Evolutionary conservation across 2,888 invertebrate genomes (phyloP).

Genomic region (Pilophorus perplexus): DNA sequence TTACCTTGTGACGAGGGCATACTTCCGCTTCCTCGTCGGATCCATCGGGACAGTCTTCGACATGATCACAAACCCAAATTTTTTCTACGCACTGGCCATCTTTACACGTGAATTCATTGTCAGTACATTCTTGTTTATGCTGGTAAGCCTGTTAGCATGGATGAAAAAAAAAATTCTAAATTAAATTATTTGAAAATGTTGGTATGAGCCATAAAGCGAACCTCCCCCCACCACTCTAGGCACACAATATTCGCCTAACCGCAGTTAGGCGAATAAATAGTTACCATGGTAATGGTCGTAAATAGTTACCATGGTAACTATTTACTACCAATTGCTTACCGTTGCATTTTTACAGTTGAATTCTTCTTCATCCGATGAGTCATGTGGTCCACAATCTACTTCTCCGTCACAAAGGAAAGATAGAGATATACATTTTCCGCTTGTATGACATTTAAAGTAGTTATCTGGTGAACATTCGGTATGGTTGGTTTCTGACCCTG

Average conservation of each 20-base stretch:
- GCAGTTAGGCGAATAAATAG: no score
- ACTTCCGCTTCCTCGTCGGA: conserved; percentile 12
- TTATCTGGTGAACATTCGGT: neutral
- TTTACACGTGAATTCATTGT: neutral
- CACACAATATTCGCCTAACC: no score
- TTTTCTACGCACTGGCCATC: conserved; percentile 12
- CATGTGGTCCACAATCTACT: neutral
- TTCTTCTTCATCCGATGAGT: conserved; percentile 28
- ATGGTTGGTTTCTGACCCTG: neutral
- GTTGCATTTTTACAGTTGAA: no score
- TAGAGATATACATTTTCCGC: neutral
- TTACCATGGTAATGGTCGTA: no score
- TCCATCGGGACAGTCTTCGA: conserved; percentile 6
- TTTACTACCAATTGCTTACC: no score
- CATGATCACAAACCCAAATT: conserved; percentile 2
- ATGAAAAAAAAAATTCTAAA: neutral
- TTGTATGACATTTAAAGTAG: neutral
- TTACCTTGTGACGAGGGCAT: neutral
- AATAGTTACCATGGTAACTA: no score
- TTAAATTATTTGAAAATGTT: no score
- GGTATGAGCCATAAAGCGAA: no score
- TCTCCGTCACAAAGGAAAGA: conserved; percentile 20
- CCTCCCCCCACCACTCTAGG: no score
- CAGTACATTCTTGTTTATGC: neutral
- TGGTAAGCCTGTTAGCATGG: neutral